A percentile compares a stretch with the other conserved stretches of the same genome.
Conservation (phyloP, 2,888 invertebrate species). For the Ceraclea dissimilis region DNA sequence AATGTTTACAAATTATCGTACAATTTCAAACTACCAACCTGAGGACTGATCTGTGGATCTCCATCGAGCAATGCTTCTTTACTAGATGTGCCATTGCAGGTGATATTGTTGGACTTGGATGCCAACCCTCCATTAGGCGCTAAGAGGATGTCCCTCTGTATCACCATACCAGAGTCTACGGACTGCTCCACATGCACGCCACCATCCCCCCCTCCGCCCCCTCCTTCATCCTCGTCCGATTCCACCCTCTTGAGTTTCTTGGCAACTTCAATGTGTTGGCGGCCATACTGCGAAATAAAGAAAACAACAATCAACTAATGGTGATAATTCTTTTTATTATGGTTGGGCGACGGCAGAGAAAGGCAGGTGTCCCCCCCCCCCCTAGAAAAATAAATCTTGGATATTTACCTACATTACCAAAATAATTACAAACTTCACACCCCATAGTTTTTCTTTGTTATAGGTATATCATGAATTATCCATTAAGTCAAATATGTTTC, state of each 20-base stretch:
- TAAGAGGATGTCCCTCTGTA: slow-evolving; percentile 64
- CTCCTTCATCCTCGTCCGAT: slow-evolving; percentile 48
- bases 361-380: too few relatives aligned
- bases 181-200: slow-evolving; percentile 33
- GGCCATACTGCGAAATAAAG: slow-evolving; percentile 59
- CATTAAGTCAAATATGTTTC: too few relatives aligned
- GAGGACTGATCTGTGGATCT: background rate
- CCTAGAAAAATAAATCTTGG: too few relatives aligned
- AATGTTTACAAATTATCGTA: too few relatives aligned
- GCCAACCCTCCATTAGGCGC: slow-evolving; percentile 60
- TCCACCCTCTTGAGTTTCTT: slow-evolving; percentile 47
- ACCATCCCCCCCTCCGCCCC: slow-evolving; percentile 32
- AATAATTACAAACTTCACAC: too few relatives aligned
- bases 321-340: too few relatives aligned
- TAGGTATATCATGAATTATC: too few relatives aligned
- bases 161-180: slow-evolving; percentile 50
- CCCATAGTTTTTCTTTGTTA: too few relatives aligned
- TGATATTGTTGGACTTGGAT: slow-evolving; percentile 26
- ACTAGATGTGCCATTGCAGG: slow-evolving; percentile 44
- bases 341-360: too few relatives aligned
- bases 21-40: too few relatives aligned
- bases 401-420: too few relatives aligned
- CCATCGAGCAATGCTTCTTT: slow-evolving; percentile 36
- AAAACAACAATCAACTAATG: too few relatives aligned
- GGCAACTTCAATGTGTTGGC: slow-evolving; percentile 69